A percentile compares a stretch with the other conserved stretches of the same genome.
These are phyloP conservation scores for Acrocephalus kingi DNA, from an alignment of 2,113 vertebrate genomes.

Conservation along the genomic window DNA sequence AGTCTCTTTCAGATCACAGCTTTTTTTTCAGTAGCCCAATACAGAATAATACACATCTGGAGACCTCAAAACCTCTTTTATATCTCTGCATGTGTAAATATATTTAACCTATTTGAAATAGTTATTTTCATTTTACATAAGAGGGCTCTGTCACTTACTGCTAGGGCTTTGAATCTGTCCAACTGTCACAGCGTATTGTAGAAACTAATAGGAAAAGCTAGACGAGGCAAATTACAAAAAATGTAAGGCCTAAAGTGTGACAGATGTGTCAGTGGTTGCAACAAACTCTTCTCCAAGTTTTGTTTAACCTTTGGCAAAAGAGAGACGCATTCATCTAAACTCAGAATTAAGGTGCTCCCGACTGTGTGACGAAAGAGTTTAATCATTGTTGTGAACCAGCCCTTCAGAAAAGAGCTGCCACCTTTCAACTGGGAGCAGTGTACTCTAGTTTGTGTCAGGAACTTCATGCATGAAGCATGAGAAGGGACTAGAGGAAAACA, in stretches of 20 bases:
- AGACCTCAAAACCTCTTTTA: conserved; percentile 7
- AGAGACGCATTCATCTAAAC: background rate
- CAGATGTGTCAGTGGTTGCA: background rate
- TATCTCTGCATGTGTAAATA: background rate
- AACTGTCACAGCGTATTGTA: background rate
- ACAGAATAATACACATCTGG: background rate
- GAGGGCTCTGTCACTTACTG: background rate
- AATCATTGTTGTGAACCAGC: background rate
- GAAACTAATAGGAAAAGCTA: background rate
- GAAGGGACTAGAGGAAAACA: background rate
- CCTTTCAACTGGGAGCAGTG: background rate
- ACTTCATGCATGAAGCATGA: background rate
- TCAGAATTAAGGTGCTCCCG: background rate
- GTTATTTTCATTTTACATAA: background rate
- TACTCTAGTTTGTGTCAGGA: background rate
- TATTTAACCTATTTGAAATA: conserved; percentile 8
- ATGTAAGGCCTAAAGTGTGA: background rate
- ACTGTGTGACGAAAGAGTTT: background rate
- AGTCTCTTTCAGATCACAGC: conserved; percentile 25
- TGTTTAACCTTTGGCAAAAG: background rate
- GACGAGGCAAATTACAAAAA: background rate
- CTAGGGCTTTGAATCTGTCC: background rate
- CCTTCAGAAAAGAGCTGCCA: background rate
- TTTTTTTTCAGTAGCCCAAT: background rate
- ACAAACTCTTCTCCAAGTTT: background rate